Evolutionary conservation across 2,888 invertebrate genomes (phyloP).

Genomic region (Sicus ferrugineus): DNA sequence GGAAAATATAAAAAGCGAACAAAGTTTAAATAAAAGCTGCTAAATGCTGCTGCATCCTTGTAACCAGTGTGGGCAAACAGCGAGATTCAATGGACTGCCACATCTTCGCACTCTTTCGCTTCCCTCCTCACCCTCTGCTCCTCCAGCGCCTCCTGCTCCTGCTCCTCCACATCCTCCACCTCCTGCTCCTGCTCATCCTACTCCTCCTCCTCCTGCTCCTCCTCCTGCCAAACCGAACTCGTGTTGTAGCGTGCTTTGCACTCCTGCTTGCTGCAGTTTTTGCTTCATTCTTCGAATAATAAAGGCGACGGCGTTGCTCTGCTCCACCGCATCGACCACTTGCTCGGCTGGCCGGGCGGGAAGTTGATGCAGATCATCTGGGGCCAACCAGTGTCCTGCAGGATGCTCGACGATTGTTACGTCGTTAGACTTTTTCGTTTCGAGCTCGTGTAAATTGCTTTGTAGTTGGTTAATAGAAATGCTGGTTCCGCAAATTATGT

Average conservation of each 20-base stretch:
- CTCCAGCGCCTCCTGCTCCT: background rate
- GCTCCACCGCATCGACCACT: background rate
- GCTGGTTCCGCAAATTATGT: constrained; percentile 18
- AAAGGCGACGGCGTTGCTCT: constrained; percentile 22
- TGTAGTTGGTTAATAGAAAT: constrained; percentile 9
- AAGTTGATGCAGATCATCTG: constrained; percentile 31
- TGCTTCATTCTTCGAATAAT: background rate
- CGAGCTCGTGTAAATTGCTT: constrained; percentile 14
- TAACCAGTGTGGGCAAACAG: too few species aligned
- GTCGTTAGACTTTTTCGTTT: constrained; percentile 13
- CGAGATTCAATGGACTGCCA: too few species aligned
- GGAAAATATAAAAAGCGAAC: background rate
- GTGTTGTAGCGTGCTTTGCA: background rate
- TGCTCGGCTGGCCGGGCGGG: constrained; percentile 37
- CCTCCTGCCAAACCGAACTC: background rate
- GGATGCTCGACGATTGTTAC: constrained; percentile 21
- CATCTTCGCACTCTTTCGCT: too few species aligned
- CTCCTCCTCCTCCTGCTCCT: background rate
- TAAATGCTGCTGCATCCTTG: too few species aligned
- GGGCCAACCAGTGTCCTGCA: constrained; percentile 25
- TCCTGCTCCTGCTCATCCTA: background rate
- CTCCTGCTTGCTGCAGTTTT: background rate
- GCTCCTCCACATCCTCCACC: background rate
- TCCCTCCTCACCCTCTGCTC: background rate
- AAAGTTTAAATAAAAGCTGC: background rate